Conservation (phyloP, 2,888 invertebrate genomes). For the Parasteatoda lunata region DNA sequence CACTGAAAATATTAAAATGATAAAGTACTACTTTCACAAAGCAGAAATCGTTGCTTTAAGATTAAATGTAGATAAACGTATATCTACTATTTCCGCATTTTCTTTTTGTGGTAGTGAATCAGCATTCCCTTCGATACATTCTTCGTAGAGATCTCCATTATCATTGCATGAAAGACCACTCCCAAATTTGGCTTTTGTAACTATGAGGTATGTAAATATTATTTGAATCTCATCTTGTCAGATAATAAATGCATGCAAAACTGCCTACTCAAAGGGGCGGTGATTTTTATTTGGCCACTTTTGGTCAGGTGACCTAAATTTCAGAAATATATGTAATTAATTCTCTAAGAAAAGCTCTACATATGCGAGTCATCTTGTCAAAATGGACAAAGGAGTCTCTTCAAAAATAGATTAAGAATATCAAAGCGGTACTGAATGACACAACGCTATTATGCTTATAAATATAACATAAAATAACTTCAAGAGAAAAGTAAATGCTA, state of each 20-base stretch:
- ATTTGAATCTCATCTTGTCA: not conserved
- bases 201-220: not conserved
- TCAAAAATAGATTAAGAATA: too few relatives aligned
- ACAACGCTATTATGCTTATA: too few relatives aligned
- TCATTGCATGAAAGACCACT: not conserved
- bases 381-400: not conserved
- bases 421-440: too few relatives aligned
- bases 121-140: not conserved
- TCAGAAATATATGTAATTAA: conserved; percentile 11
- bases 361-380: not conserved
- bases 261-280: not conserved
- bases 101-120: not conserved
- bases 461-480: too few relatives aligned
- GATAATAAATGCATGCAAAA: not conserved
- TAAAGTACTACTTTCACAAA: not conserved
- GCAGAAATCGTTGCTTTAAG: not conserved
- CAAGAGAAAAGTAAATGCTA: too few relatives aligned
- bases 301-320: conserved; percentile 9
- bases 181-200: not conserved
- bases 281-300: not conserved
- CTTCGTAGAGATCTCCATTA: not conserved
- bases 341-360: not conserved
- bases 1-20: too few relatives aligned
- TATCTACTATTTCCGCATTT: not conserved
- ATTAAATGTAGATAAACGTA: not conserved